phyloP scores from a whole-genome alignment of 2,113 vertebrate genomes.

The Tinamus guttatus region DNA sequence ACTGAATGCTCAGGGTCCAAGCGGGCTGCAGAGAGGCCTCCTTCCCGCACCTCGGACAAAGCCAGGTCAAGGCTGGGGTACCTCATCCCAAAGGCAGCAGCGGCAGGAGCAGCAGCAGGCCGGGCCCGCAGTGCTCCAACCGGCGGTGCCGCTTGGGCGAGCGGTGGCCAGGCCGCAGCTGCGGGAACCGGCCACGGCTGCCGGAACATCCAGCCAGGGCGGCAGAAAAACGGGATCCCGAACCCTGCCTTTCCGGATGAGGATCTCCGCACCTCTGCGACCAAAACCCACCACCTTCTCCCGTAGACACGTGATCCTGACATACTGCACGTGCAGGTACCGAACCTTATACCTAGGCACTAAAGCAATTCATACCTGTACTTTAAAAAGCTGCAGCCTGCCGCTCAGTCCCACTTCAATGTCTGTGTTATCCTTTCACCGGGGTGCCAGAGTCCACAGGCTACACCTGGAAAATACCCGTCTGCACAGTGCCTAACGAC shows the following conservation, averaged over 20 bases:
- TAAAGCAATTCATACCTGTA: background rate
- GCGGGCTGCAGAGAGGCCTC: background rate
- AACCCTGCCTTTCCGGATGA: background rate
- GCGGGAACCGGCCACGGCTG: background rate
- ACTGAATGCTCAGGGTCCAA: background rate
- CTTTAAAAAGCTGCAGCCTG: background rate
- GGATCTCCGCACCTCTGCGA: background rate
- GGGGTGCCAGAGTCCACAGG: background rate
- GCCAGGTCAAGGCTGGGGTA: background rate
- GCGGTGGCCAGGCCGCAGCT: background rate
- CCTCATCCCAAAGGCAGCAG: background rate
- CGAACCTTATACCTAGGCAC: background rate
- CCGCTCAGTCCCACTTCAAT: background rate
- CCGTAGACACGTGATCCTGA: background rate
- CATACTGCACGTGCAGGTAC: background rate
- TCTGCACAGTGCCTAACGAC: background rate
- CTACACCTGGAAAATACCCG: background rate
- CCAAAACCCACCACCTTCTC: background rate
- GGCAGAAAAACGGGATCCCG: background rate
- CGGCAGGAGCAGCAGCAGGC: fast-evolving
- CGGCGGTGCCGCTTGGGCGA: fast-evolving
- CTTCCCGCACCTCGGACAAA: background rate
- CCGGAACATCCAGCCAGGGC: background rate
- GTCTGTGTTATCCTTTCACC: constrained; percentile 30
- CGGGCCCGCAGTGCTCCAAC: background rate